phyloP scores from a whole-genome alignment of 2,888 invertebrate genomes.

The Zaprionus obscuricornis region DNA sequence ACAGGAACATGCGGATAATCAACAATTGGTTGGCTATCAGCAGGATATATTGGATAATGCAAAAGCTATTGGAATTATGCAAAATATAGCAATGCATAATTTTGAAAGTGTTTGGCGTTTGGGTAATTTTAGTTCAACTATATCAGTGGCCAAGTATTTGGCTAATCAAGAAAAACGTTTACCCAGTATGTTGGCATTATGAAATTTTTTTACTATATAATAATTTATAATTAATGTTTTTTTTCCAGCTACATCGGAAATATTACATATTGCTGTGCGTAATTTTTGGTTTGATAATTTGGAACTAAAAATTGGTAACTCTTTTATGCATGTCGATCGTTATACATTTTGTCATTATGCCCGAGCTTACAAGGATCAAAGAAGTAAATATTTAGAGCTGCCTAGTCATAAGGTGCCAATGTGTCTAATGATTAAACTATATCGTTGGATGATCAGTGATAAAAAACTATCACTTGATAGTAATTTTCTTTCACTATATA shows the following conservation, averaged over 20 bases:
- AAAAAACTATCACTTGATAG: not conserved
- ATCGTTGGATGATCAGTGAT: conserved; percentile 34
- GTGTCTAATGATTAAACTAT: conserved; percentile 8
- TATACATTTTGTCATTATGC: conserved; percentile 25
- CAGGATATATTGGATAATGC: too few species aligned
- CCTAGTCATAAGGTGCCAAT: conserved; percentile 18
- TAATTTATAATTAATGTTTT: not conserved
- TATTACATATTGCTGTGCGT: not conserved
- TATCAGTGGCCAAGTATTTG: conserved; percentile 16
- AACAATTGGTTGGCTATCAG: not conserved
- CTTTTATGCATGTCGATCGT: conserved; percentile 26
- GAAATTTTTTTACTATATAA: not conserved
- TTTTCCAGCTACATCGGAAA: conserved; percentile 3
- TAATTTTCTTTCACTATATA: conserved; percentile 8
- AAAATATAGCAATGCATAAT: not conserved
- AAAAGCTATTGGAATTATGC: not conserved
- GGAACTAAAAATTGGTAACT: conserved; percentile 29
- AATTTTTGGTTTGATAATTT: conserved; percentile 30
- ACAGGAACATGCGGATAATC: not conserved
- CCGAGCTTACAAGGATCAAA: not conserved
- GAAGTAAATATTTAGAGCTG: conserved; percentile 5
- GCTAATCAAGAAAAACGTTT: not conserved
- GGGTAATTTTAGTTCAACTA: not conserved
- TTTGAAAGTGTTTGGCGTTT: not conserved
- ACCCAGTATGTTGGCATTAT: too few species aligned